Evolutionary conservation across 2,113 vertebrate species (phyloP).

Genomic region (Barbus barbus): DNA sequence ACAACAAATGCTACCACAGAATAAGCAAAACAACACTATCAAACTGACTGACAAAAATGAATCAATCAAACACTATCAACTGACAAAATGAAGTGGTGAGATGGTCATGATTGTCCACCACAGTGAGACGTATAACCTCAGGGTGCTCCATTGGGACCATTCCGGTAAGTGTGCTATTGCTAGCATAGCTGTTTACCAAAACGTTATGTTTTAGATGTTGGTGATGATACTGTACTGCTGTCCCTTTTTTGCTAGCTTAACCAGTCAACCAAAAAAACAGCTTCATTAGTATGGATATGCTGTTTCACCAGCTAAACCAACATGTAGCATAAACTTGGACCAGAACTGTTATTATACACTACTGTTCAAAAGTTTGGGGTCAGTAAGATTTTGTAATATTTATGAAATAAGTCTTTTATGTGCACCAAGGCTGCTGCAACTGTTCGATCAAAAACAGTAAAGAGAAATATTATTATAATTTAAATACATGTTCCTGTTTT

Average conservation of each 20-base stretch:
- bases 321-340: background rate
- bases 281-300: background rate
- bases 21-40: background rate
- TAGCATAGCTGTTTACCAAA: background rate
- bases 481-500: background rate
- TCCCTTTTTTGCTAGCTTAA: background rate
- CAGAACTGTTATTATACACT: too few species aligned
- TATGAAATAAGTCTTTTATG: background rate
- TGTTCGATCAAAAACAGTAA: background rate
- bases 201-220: background rate
- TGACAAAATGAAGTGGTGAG: background rate
- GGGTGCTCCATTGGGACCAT: background rate
- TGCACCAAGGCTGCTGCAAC: background rate
- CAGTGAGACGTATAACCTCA: background rate
- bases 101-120: background rate
- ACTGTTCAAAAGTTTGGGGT: background rate
- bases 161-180: background rate
- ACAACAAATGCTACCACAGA: background rate
- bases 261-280: background rate
- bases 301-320: background rate
- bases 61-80: background rate
- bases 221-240: background rate
- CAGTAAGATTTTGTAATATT: background rate
- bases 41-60: background rate
- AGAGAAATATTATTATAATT: background rate